These are phyloP conservation scores for Matsumyia berberina DNA, from an alignment of 2,888 invertebrate species.

Conservation along the genomic window DNA sequence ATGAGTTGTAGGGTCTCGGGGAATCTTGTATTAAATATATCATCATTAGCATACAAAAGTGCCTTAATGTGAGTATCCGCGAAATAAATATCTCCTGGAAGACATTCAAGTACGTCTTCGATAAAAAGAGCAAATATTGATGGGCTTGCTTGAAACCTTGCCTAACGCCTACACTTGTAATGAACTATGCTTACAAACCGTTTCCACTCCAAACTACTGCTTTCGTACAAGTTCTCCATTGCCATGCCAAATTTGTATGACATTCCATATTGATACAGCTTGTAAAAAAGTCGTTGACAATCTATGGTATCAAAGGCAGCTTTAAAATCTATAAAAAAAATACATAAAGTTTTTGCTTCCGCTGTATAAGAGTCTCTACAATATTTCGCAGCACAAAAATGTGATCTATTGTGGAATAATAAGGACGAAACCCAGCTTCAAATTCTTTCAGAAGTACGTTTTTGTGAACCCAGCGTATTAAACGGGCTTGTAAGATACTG, in stretches of 20 bases:
- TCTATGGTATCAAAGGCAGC: slow-evolving; percentile 17
- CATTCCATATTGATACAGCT: not conserved
- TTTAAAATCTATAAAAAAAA: slow-evolving; percentile 29
- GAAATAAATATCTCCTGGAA: not conserved
- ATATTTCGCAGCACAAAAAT: not conserved
- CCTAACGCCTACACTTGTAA: slow-evolving; percentile 5
- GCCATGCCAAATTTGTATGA: slow-evolving; percentile 5
- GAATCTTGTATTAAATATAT: not conserved
- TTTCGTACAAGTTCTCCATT: not conserved
- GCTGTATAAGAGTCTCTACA: not conserved
- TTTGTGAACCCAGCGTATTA: not conserved
- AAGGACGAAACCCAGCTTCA: not conserved
- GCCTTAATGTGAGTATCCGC: slow-evolving; percentile 4
- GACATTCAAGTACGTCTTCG: not conserved
- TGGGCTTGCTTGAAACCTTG: slow-evolving; percentile 8
- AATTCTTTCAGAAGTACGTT: not conserved
- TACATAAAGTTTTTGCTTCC: not conserved
- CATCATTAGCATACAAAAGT: not conserved
- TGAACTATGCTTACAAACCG: slow-evolving; percentile 3
- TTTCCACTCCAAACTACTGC: slow-evolving; percentile 17
- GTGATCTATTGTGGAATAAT: not conserved
- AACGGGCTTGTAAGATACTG: not conserved
- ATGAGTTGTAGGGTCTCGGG: not conserved
- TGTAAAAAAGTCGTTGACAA: not conserved
- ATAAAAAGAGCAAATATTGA: not conserved